phyloP scores from a whole-genome alignment of 2,888 invertebrate species.

The Cosmopolites sordidus region DNA sequence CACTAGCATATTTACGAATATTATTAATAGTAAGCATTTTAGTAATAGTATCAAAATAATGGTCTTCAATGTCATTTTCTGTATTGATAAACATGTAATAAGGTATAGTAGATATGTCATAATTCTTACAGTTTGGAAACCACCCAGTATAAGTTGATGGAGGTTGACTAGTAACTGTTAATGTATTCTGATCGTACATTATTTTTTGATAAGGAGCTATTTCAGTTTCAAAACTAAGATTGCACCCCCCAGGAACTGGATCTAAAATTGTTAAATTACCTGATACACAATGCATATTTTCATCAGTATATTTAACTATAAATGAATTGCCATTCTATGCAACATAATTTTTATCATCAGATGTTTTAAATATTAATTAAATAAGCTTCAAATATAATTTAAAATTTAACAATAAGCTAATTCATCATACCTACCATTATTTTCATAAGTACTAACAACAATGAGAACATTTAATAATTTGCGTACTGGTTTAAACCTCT shows the following conservation, averaged over 20 bases:
- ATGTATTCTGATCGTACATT: constrained; percentile 43
- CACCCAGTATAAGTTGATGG: constrained; percentile 42
- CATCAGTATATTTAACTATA: too few relatives aligned
- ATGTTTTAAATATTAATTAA: too few relatives aligned
- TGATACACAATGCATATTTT: too few relatives aligned
- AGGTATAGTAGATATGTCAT: constrained; percentile 50
- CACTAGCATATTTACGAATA: constrained; percentile 52
- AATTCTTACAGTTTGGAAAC: constrained; percentile 40
- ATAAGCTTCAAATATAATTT: too few relatives aligned
- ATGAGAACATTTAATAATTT: constrained; percentile 23
- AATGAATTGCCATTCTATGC: too few relatives aligned
- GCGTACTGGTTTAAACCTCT: background rate
- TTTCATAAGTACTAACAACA: constrained; percentile 29
- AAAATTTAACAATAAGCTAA: background rate
- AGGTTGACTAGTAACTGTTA: constrained; percentile 56
- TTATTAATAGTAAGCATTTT: constrained; percentile 59
- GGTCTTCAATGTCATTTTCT: constrained; percentile 50
- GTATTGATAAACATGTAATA: constrained; percentile 62
- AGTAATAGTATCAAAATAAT: constrained; percentile 59
- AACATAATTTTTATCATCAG: too few relatives aligned
- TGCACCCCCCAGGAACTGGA: constrained; percentile 77
- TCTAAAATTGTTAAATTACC: constrained; percentile 57
- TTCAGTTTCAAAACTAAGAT: constrained; percentile 59
- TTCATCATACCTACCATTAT: background rate
- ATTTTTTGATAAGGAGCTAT: constrained; percentile 60